These are phyloP conservation scores for Pluvianellus socialis DNA, from an alignment of 2,113 vertebrate species.

Conservation along the genomic window DNA sequence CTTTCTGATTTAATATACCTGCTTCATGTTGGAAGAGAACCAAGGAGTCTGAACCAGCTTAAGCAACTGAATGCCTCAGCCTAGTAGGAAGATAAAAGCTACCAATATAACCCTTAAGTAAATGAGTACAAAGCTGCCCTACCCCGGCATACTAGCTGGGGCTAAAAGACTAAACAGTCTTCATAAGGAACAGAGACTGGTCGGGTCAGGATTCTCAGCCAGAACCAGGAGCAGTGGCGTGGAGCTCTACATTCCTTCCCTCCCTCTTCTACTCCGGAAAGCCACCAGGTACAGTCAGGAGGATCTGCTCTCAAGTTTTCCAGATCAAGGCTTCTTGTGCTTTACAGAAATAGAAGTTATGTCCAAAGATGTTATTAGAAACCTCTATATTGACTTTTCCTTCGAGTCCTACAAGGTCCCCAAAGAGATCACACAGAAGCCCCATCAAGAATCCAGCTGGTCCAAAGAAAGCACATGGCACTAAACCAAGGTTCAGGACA, in stretches of 20 bases:
- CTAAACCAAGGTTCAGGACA: not conserved
- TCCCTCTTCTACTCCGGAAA: not conserved
- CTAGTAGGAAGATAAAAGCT: not conserved
- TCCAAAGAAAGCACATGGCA: not conserved
- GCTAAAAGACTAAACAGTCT: not conserved
- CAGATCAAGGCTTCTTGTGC: fast-evolving
- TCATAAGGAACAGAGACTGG: not conserved
- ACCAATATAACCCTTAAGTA: not conserved
- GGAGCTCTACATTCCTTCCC: not conserved
- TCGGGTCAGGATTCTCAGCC: not conserved
- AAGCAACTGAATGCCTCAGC: not conserved
- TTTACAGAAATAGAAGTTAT: not conserved
- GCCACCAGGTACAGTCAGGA: not conserved
- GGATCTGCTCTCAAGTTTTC: not conserved
- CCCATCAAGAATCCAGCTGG: not conserved
- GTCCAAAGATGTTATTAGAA: not conserved
- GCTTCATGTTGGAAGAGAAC: not conserved
- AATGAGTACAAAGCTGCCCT: not conserved
- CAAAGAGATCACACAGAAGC: not conserved
- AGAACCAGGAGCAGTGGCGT: not conserved
- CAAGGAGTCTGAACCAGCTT: not conserved
- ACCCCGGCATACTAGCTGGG: not conserved
- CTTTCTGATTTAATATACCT: not conserved
- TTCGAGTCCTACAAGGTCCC: not conserved
- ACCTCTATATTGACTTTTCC: not conserved